Conservation (phyloP, 2,113 vertebrate genomes). For the Stegastes partitus region DNA sequence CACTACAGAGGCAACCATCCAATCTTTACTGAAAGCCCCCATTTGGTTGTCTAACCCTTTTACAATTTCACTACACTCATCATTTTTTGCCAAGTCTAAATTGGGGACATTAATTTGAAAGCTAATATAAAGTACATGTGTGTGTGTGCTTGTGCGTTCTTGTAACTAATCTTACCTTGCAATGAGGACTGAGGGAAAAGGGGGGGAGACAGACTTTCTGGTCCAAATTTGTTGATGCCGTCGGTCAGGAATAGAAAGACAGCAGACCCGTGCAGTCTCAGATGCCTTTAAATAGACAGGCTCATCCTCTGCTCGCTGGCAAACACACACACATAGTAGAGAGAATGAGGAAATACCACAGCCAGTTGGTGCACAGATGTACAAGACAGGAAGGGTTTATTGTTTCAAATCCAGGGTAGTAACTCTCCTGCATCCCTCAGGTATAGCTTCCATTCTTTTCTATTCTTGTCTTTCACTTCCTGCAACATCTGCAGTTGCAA, state of each 20-base stretch:
- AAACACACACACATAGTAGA: constrained; percentile 59
- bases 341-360: constrained; percentile 74
- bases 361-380: constrained; percentile 70
- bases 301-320: constrained; percentile 61
- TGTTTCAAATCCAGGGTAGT: constrained; percentile 25
- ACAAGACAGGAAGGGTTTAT: constrained; percentile 56
- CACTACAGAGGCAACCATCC: constrained; percentile 7
- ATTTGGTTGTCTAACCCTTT: neutral
- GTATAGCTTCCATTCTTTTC: constrained; percentile 36
- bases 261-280: constrained; percentile 57
- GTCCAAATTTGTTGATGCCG: constrained; percentile 54
- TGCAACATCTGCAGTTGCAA: constrained; percentile 57
- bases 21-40: too few species aligned
- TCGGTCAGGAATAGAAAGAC: constrained; percentile 68
- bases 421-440: constrained; percentile 36
- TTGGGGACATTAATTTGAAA: constrained; percentile 3
- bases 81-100: constrained; percentile 2
- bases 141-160: neutral
- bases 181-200: constrained; percentile 39
- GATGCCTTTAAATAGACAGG: constrained; percentile 76
- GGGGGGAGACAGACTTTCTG: constrained; percentile 47
- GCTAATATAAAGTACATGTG: neutral
- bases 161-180: constrained; percentile 65
- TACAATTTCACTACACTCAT: constrained; percentile 6
- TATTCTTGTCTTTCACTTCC: constrained; percentile 21